Percentiles rank a stretch among this genome's conserved stretches.
Evolutionary conservation across 2,888 invertebrate species (phyloP).

Genomic region (Labia minor): DNA sequence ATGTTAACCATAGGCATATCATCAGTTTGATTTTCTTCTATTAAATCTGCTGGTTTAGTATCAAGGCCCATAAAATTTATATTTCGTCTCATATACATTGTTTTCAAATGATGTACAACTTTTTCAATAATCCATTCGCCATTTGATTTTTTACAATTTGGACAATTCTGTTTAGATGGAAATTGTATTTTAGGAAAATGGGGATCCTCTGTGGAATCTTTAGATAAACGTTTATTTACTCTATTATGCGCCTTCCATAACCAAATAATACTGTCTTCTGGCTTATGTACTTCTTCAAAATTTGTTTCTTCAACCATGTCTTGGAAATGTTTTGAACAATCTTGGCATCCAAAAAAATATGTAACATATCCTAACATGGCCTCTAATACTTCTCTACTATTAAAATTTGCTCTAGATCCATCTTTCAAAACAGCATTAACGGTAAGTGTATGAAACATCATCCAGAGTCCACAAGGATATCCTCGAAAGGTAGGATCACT

Average conservation of each 20-base stretch:
- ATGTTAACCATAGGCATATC: slow-evolving; percentile 22
- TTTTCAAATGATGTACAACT: slow-evolving; percentile 51
- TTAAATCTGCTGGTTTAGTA: neutral
- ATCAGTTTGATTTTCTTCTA: neutral
- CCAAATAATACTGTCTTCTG: slow-evolving; percentile 76
- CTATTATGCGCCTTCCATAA: slow-evolving; percentile 89
- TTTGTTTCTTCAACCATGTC: slow-evolving; percentile 65
- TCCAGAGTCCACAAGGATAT: slow-evolving; percentile 93
- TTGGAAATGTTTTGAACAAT: slow-evolving; percentile 82
- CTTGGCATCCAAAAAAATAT: slow-evolving; percentile 86
- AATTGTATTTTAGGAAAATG: slow-evolving; percentile 79
- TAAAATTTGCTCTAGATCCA: slow-evolving; percentile 28
- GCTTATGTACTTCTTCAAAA: slow-evolving; percentile 54
- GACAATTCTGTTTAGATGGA: slow-evolving; percentile 59
- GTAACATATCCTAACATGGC: slow-evolving; percentile 82
- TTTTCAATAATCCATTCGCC: slow-evolving; percentile 51
- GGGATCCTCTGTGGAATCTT: slow-evolving; percentile 84
- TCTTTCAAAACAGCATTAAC: slow-evolving; percentile 52
- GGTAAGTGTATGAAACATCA: slow-evolving; percentile 81
- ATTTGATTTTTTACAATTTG: slow-evolving; percentile 48
- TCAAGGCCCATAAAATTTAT: slow-evolving; percentile 24
- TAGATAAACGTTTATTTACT: slow-evolving; percentile 77
- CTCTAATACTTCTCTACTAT: slow-evolving; percentile 53
- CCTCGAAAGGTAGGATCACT: slow-evolving; percentile 66
- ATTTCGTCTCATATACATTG: slow-evolving; percentile 38